phyloP scores from a whole-genome alignment of 2,888 invertebrate species.

The Galerucella nymphaeae region DNA sequence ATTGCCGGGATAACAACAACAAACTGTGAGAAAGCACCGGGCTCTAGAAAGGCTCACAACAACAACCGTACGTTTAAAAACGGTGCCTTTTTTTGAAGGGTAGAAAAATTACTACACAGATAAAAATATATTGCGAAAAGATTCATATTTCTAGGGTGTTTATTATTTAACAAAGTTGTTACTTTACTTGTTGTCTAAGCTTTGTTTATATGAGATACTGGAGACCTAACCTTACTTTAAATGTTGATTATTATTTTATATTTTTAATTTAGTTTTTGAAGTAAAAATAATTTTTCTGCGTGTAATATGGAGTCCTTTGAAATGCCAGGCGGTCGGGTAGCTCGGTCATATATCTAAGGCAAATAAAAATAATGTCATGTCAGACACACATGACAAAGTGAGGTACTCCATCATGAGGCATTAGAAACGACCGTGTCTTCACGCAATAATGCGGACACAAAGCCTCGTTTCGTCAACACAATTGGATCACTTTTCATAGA shows the following conservation, averaged over 20 bases:
- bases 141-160: too few relatives aligned
- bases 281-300: conserved; percentile 7
- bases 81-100: conserved; percentile 14
- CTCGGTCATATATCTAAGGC: conserved; percentile 38
- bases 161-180: too few relatives aligned
- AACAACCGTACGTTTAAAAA: too few relatives aligned
- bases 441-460: conserved; percentile 51
- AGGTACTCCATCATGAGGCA: conserved; percentile 54
- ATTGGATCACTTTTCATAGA: conserved; percentile 44
- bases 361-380: conserved; percentile 44
- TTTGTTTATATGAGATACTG: too few relatives aligned
- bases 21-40: conserved; percentile 31
- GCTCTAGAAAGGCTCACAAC: conserved; percentile 14
- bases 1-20: conserved; percentile 22
- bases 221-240: too few relatives aligned
- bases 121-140: background rate
- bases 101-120: background rate
- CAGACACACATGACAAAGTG: conserved; percentile 55
- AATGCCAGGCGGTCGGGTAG: conserved; percentile 29
- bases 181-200: too few relatives aligned
- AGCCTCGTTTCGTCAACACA: conserved; percentile 43
- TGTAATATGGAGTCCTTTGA: conserved; percentile 7
- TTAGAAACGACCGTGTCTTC: conserved; percentile 52
- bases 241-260: background rate
- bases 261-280: background rate